Evolutionary conservation across 2,113 vertebrate species (phyloP).

Genomic region (Aythya baeri): DNA sequence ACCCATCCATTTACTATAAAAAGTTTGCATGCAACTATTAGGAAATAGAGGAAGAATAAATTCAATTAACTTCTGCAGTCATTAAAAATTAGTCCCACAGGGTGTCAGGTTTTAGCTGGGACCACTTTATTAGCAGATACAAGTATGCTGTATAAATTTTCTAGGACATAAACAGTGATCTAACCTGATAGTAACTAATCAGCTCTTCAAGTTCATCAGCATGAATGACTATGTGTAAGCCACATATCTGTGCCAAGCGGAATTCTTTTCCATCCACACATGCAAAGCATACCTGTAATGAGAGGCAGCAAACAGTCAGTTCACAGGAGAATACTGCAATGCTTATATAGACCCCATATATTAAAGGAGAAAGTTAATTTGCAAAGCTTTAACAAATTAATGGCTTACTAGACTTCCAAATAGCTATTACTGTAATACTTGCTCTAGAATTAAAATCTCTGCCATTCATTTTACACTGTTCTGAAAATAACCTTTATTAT

Average conservation of each 20-base stretch:
- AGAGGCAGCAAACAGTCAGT: not conserved
- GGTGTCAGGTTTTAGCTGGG: not conserved
- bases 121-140: not conserved
- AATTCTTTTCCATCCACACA: slow-evolving; percentile 93
- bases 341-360: not conserved
- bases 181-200: slow-evolving; percentile 90
- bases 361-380: not conserved
- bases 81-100: not conserved
- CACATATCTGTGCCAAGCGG: slow-evolving; percentile 88
- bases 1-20: not conserved
- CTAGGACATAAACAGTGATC: not conserved
- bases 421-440: not conserved
- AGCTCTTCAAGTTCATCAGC: slow-evolving; percentile 93
- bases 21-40: fast-evolving
- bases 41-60: not conserved
- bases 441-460: not conserved
- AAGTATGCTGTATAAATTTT: not conserved
- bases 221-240: slow-evolving; percentile 92
- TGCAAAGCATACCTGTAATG: slow-evolving; percentile 88
- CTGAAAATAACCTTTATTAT: not conserved
- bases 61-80: not conserved
- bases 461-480: not conserved
- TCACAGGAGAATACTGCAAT: not conserved
- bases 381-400: not conserved
- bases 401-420: not conserved